A percentile compares a stretch with the other conserved stretches of the same genome.
These are phyloP conservation scores for Paramormyrops kingsleyae DNA, from an alignment of 2,113 vertebrate genomes.

Conservation along the genomic window DNA sequence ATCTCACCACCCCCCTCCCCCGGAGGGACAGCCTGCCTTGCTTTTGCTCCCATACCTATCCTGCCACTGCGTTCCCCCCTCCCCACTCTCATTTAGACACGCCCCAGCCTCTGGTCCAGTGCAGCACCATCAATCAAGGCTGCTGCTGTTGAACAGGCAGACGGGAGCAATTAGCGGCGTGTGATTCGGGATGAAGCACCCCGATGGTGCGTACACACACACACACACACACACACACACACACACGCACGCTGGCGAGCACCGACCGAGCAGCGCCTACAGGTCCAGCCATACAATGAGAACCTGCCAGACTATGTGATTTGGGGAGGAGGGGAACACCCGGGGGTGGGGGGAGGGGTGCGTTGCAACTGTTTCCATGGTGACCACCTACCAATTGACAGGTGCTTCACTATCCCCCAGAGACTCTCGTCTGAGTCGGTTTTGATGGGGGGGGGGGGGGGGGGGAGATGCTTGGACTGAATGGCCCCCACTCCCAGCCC, in stretches of 20 bases:
- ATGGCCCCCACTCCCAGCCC: not conserved
- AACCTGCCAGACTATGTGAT: not conserved
- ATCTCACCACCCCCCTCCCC: not conserved
- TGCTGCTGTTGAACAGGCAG: not conserved
- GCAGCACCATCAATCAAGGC: not conserved
- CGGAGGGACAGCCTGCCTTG: not conserved
- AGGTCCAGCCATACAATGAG: not conserved
- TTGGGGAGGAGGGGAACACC: not conserved
- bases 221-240: not conserved
- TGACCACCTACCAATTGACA: not conserved
- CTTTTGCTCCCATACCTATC: not conserved
- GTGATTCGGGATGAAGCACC: not conserved
- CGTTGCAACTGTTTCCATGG: not conserved
- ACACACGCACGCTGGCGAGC: not conserved
- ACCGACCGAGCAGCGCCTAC: not conserved
- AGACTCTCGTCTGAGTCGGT: not conserved
- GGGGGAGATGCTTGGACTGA: not conserved
- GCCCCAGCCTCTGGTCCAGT: not conserved
- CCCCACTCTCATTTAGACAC: not conserved
- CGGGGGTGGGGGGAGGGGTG: not conserved
- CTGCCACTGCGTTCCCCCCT: not conserved
- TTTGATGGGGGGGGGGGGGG: not conserved
- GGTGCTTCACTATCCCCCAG: not conserved
- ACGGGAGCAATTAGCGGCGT: not conserved
- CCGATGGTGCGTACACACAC: not conserved